These are phyloP conservation scores for Ceryle rudis DNA, from an alignment of 2,797 vertebrate species.

Conservation along the genomic window DNA sequence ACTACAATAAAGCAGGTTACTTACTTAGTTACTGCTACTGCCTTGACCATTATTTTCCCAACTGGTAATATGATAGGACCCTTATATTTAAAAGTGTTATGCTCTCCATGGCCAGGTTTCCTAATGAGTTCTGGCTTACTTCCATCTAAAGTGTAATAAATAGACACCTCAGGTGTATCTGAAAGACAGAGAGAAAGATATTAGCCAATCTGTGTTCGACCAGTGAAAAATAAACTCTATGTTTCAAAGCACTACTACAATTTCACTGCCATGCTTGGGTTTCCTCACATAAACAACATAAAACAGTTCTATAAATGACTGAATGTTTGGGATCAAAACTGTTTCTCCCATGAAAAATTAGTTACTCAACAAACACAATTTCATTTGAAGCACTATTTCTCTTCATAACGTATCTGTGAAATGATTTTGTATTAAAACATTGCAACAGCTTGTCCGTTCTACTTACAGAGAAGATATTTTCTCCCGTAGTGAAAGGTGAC, in stretches of 20 bases:
- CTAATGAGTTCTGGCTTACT: slow-evolving; percentile 82
- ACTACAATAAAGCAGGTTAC: background rate
- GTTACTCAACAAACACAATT: background rate
- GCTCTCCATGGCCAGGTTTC: slow-evolving; percentile 72
- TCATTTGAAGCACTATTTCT: background rate
- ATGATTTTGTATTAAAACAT: background rate
- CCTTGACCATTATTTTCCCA: slow-evolving; percentile 88
- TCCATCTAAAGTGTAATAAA: slow-evolving; percentile 92
- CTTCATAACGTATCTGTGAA: background rate
- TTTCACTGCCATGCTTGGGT: background rate
- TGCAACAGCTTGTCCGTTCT: background rate
- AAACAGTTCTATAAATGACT: background rate
- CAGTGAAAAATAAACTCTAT: background rate
- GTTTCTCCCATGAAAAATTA: background rate
- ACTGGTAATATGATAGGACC: slow-evolving; percentile 84
- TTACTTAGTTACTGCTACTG: slow-evolving; percentile 88
- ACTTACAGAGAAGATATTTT: background rate
- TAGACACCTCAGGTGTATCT: slow-evolving; percentile 85
- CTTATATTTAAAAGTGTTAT: slow-evolving; percentile 84
- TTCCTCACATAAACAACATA: background rate
- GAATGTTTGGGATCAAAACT: background rate
- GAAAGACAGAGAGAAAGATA: slow-evolving; percentile 43
- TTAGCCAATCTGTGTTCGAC: background rate
- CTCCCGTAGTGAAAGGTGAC: background rate
- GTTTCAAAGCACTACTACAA: background rate